Evolutionary conservation across 2,888 invertebrate species (phyloP), one percentile per base, ranked within the genome.

Genomic region (Athripsodes cinereus): DNA sequence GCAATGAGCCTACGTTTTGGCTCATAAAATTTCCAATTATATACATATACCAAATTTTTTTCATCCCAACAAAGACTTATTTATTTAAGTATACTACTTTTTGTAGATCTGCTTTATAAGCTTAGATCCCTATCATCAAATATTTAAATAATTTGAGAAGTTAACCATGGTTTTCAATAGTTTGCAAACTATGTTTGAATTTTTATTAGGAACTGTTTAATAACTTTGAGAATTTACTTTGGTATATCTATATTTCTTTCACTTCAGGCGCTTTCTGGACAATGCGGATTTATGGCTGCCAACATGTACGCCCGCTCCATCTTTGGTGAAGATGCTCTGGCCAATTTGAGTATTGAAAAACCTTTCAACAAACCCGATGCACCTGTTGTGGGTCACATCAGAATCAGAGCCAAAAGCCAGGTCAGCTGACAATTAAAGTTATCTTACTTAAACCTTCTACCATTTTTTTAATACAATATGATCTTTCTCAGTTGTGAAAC

Each of bases 261-360:
- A 44, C 64, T 66, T 1, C 72, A 88, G 86, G 95, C 96, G 1
- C 76, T 98, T 56, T 90, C 92, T 0, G 98, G 98, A 0, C 96
- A 98, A 67, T 99, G 99, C 74, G 98, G 98, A 5, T 99, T 99
- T 76, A 94, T 99, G 93, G 98, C 98, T 5, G 99, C 99, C 48
- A 99, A 99, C 73, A 87, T 99, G 83, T 99, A 99, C 79, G 98
- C 98, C 48, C 90, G 95, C 68, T 95, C 95, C 5, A 96, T 97
- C 69, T 95, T 95, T 74, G 99, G 99, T 11, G 99, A 99, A 75
- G 97, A 99, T 75, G 99, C 98, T 2, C 80, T 99, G 66, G 98
- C 98, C 62, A 99, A 99, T 83, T 84, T 99, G 67, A 97, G 96
- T 74, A 95, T 99, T 68, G 99, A 99, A 78, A 94, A 93, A 68